A percentile compares a stretch with the other conserved stretches of the same genome.
These are phyloP conservation scores for Apis florea DNA, from an alignment of 1,140 invertebrate genomes.

Conservation along the genomic window DNA sequence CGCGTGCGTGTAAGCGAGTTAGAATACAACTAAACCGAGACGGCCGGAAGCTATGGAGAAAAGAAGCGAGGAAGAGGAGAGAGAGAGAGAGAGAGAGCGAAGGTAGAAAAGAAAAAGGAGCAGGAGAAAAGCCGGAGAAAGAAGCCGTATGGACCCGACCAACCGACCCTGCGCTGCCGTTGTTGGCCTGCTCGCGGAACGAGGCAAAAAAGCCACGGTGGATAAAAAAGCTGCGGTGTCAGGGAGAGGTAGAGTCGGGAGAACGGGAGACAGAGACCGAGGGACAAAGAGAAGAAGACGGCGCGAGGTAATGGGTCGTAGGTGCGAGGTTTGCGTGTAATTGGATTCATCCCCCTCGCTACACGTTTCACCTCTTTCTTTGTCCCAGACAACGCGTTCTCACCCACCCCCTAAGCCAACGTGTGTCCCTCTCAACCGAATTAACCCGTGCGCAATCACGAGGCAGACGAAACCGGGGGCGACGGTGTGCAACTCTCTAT, in stretches of 20 bases:
- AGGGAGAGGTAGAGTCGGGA: neutral
- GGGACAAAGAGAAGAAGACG: conserved; percentile 42
- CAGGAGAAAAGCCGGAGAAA: conserved; percentile 28
- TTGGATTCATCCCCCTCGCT: conserved; percentile 74
- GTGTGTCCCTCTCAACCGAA: conserved; percentile 32
- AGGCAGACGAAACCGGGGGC: conserved; percentile 56
- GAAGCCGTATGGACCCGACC: conserved; percentile 52
- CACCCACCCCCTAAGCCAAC: neutral
- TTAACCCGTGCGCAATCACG: conserved; percentile 55
- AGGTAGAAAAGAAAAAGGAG: conserved; percentile 12
- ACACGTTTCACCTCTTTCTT: conserved; percentile 53
- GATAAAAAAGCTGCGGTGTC: conserved; percentile 14
- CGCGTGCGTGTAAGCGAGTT: conserved; percentile 64
- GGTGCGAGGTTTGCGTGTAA: conserved; percentile 76
- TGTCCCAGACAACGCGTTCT: conserved; percentile 23
- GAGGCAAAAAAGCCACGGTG: conserved; percentile 17
- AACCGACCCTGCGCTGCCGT: conserved; percentile 11
- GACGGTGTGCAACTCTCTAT: neutral
- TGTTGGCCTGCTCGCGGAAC: conserved; percentile 21
- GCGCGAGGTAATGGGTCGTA: conserved; percentile 73
- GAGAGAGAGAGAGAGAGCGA: neutral
- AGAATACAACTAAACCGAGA: conserved; percentile 49
- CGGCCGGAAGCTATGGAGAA: conserved; percentile 45
- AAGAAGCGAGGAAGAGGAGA: conserved; percentile 6
- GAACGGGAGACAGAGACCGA: conserved; percentile 19